Base-by-base conservation (phyloP, 1,140 invertebrate species). In the Elysia chlorotica region DNA sequence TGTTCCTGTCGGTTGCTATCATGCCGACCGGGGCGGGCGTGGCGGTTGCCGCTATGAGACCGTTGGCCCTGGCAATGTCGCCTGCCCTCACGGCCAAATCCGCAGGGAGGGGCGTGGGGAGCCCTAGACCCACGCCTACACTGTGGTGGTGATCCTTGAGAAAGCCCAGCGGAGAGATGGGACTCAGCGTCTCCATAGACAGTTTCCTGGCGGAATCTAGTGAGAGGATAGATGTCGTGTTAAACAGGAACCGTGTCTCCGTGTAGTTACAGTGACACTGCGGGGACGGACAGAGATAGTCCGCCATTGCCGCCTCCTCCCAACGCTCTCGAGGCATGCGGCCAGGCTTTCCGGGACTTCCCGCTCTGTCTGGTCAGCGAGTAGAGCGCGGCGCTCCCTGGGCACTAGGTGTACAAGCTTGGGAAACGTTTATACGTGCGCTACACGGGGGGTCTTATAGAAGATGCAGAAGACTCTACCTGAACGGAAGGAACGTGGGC, bases 201-300 rank as follows among this genome's bases (percentile, higher is more conserved):
- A 71, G 21, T 35, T 71, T 71, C 21, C 23, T 61, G 21, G 6
- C 30, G 2, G 66, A 71, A 19, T 71, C 68, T 36, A 61, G 2
- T 19, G 68, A 59, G 2, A 71, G 36, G 30, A 61, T 71, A 23
- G 68, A 71, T 5, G 33, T 61, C 4, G 68, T 17, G 33, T 61
- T 30, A 41, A 71, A 71, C 37, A 28, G 68, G 31, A 71, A 71
- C 30, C 25, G 30, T 21, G 4, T 61, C 2, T 71, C 68, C 3
- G 57, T 28, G 31, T 4, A 71, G 56, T 71, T 57, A n/a, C n/a
- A n/a, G n/a, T n/a, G n/a, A n/a, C n/a, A n/a, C 14, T 25, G n/a
- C 6, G 68, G 68, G 1, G 68, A 71, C 1, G 68, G 56, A 25
- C 33, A 61, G 2, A 71, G 25, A 62, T 28, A 37, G 57, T 71